Percentiles rank a stretch among this genome's conserved stretches.
These are phyloP conservation scores for Cremastinae sp. DNA, from an alignment of 2,888 invertebrate species.

Conservation along the genomic window DNA sequence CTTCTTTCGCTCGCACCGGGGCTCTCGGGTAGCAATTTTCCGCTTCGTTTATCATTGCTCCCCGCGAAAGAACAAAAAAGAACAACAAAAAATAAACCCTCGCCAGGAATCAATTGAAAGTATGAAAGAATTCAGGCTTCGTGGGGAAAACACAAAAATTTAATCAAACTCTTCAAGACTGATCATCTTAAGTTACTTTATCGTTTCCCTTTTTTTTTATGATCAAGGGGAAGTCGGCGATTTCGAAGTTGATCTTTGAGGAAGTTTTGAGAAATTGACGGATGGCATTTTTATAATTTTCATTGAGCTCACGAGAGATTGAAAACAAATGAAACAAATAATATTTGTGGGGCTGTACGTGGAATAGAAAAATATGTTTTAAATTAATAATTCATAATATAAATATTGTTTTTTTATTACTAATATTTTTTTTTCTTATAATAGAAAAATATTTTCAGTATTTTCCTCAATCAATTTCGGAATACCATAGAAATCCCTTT, in stretches of 20 bases:
- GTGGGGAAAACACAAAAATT: slow-evolving; percentile 16
- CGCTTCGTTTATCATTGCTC: slow-evolving; percentile 43
- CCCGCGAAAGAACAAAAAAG: slow-evolving; percentile 15
- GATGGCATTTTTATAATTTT: too few relatives aligned
- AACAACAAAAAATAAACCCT: slow-evolving; percentile 17
- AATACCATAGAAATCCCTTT: too few relatives aligned
- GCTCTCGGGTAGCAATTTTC: slow-evolving; percentile 47
- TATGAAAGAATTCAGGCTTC: slow-evolving; percentile 18
- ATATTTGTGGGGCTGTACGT: too few relatives aligned
- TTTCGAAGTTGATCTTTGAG: background rate
- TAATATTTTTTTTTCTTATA: too few relatives aligned
- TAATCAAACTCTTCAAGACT: slow-evolving; percentile 22
- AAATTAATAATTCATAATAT: too few relatives aligned
- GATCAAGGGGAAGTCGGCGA: too few relatives aligned
- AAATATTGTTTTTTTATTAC: too few relatives aligned
- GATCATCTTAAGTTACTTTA: slow-evolving; percentile 22
- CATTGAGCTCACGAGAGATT: too few relatives aligned
- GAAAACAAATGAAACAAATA: too few relatives aligned
- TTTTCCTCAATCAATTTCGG: too few relatives aligned
- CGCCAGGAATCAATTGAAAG: slow-evolving; percentile 46
- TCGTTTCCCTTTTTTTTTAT: slow-evolving; percentile 36
- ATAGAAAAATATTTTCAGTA: too few relatives aligned
- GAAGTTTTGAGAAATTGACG: background rate
- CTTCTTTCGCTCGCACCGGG: slow-evolving; percentile 43
- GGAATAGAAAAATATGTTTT: too few relatives aligned